Percentiles rank a stretch among this genome's conserved stretches.
Evolutionary conservation across 2,113 vertebrate species (phyloP).

Genomic region (Melanostigma gelatinosum): DNA sequence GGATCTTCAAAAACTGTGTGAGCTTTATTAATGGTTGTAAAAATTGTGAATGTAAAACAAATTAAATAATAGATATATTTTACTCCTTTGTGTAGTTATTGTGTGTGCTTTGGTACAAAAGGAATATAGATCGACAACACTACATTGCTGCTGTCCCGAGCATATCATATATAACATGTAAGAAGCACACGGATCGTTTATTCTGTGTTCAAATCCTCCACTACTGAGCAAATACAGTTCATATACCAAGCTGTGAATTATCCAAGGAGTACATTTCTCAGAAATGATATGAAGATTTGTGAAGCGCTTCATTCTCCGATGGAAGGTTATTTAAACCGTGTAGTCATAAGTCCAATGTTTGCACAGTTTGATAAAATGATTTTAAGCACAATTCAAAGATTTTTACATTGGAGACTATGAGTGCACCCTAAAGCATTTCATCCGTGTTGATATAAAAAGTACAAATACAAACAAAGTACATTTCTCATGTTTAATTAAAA

Average conservation of each 20-base stretch:
- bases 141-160: not conserved
- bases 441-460: not conserved
- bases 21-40: conserved; percentile 52
- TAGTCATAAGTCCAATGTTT: not conserved
- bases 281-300: not conserved
- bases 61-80: conserved; percentile 79
- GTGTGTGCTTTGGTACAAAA: not conserved
- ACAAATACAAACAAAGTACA: conserved; percentile 11
- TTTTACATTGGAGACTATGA: not conserved
- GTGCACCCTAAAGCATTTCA: not conserved
- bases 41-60: conserved; percentile 63
- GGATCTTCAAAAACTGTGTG: conserved; percentile 28
- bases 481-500: conserved; percentile 75
- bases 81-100: conserved; percentile 25
- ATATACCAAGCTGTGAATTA: conserved; percentile 1
- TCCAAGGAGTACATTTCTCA: not conserved
- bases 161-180: not conserved
- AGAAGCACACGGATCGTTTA: not conserved
- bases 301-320: not conserved
- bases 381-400: not conserved
- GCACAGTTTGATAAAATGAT: not conserved
- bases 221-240: not conserved
- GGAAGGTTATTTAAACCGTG: not conserved
- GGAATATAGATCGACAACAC: not conserved
- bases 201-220: not conserved